Evolutionary conservation across 2,888 invertebrate species (phyloP).

Genomic region (Drosophila leonis): DNA sequence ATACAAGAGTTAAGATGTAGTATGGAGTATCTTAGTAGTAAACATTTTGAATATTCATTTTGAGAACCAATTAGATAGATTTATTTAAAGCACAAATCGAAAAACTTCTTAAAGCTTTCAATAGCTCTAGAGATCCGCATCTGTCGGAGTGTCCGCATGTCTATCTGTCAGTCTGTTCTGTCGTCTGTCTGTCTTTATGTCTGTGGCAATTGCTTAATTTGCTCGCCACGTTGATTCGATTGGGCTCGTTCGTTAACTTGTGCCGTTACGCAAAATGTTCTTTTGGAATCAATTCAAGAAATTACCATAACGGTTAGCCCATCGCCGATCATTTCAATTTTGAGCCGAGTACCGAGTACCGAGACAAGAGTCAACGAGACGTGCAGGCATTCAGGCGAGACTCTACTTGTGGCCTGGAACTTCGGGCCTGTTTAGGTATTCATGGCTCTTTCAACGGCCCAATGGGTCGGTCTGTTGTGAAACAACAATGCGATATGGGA

Average conservation of each 20-base stretch:
- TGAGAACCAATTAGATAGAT: background rate
- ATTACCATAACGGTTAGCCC: conserved; percentile 74
- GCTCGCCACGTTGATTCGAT: conserved; percentile 60
- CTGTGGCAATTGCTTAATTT: conserved; percentile 55
- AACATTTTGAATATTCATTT: background rate
- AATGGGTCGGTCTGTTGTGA: conserved; percentile 35
- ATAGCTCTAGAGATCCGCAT: no score
- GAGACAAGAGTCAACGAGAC: conserved; percentile 31
- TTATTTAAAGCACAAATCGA: background rate
- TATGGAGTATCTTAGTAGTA: background rate
- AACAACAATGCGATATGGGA: conserved; percentile 40
- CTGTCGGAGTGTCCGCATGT: background rate
- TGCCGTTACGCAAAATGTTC: conserved; percentile 76
- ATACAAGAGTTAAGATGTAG: background rate
- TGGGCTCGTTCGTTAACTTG: conserved; percentile 66
- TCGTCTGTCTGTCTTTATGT: background rate
- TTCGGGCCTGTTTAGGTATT: conserved; percentile 55
- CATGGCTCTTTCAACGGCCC: conserved; percentile 33
- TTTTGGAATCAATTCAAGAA: conserved; percentile 74
- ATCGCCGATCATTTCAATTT: conserved; percentile 28
- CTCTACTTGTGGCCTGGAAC: conserved; percentile 32
- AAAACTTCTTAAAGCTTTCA: background rate
- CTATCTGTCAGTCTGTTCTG: no score
- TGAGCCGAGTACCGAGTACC: conserved; percentile 10
- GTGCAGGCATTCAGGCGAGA: conserved; percentile 65